Conservation (phyloP, 2,888 invertebrate species). For the Drosophila fulvimacula region DNA sequence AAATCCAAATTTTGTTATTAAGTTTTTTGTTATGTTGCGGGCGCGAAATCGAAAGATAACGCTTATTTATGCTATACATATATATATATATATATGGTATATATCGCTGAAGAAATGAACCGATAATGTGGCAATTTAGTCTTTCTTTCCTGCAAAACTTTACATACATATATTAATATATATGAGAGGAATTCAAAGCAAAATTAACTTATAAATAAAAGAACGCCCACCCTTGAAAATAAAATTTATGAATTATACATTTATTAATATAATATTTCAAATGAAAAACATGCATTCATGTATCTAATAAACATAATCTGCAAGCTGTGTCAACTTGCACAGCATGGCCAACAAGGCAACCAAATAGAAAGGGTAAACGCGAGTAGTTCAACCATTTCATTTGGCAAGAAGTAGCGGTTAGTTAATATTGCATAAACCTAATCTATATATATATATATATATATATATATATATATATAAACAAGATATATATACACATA, state of each 20-base stretch:
- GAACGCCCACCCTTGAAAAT: conserved; percentile 71
- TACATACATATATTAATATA: conserved; percentile 16
- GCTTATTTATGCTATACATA: conserved; percentile 42
- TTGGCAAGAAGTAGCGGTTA: conserved; percentile 38
- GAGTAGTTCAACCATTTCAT: conserved; percentile 22
- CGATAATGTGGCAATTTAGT: conserved; percentile 18
- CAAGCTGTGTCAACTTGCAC: conserved; percentile 60
- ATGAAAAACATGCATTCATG: conserved; percentile 38
- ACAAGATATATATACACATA: conserved; percentile 44
- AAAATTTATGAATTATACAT: conserved; percentile 39
- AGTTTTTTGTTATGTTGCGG: conserved; percentile 66
- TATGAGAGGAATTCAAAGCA: conserved; percentile 46
- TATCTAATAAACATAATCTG: conserved; percentile 51
- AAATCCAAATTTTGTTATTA: conserved; percentile 33
- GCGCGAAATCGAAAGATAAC: conserved; percentile 52
- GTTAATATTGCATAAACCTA: conserved; percentile 43
- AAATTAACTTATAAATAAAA: conserved; percentile 35
- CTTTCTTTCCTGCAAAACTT: conserved; percentile 16
- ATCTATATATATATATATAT: conserved; percentile 45
- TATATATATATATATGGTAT: neutral
- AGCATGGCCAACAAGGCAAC: conserved; percentile 29
- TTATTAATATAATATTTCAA: conserved; percentile 41
- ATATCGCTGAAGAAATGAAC: conserved; percentile 12
- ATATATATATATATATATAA: conserved; percentile 43
- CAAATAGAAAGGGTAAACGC: conserved; percentile 17